A percentile compares a stretch with the other conserved stretches of the same genome.
Conservation (phyloP, 35 echinoderm and acorn worm species). For the Apostichopus parvimensis region DNA sequence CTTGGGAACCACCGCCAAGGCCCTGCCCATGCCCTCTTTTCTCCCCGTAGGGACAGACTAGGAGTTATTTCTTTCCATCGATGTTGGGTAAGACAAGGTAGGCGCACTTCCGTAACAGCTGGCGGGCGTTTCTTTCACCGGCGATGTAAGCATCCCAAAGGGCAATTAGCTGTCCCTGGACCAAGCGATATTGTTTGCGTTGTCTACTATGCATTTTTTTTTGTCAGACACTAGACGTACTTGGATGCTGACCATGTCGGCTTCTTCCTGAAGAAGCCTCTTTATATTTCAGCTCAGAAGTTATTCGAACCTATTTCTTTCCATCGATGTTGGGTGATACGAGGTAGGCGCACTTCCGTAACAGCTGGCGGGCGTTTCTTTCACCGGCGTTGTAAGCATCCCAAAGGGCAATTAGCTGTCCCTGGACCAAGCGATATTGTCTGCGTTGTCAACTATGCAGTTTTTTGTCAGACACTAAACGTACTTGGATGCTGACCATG, state of each 20-base stretch:
- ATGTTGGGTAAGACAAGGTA: too few species aligned
- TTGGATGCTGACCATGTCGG: slow-evolving; percentile 36
- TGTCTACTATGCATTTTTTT: slow-evolving; percentile 35
- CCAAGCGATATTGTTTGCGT: slow-evolving; percentile 1
- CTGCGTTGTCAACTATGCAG: slow-evolving; percentile 14
- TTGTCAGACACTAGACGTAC: neutral
- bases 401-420: slow-evolving; percentile 35
- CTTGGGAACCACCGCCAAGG: too few species aligned
- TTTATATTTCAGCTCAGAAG: too few species aligned
- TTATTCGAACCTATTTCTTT: too few species aligned
- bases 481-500: slow-evolving; percentile 28
- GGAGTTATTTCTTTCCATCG: too few species aligned
- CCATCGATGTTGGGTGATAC: too few species aligned
- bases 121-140: slow-evolving; percentile 19
- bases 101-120: too few species aligned
- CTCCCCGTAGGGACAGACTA: too few species aligned
- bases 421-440: slow-evolving; percentile 21
- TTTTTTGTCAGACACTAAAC: slow-evolving; percentile 11
- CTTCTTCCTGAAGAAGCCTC: slow-evolving; percentile 15
- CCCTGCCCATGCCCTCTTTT: too few species aligned
- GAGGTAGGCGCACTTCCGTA: too few species aligned
- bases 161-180: slow-evolving; percentile 38
- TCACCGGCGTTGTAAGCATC: slow-evolving; percentile 39
- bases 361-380: neutral
- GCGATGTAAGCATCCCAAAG: slow-evolving; percentile 37